phyloP scores from a whole-genome alignment of 2,888 invertebrate genomes.

The Achlya flavicornis region DNA sequence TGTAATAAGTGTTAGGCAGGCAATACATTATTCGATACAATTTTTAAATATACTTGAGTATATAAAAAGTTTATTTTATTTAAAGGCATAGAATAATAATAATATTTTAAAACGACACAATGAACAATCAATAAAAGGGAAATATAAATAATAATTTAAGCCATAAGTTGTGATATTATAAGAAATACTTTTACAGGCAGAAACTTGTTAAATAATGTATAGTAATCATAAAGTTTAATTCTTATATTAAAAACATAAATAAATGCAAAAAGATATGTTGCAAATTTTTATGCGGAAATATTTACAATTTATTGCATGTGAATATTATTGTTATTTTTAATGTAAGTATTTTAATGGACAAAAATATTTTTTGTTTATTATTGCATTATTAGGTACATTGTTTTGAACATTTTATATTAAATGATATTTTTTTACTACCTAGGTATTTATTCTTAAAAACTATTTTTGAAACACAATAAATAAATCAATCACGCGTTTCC shows the following conservation, averaged over 20 bases:
- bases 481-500: conserved; percentile 47
- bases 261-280: conserved; percentile 6
- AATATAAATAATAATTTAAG: too few species aligned
- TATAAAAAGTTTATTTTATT: neutral
- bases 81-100: neutral
- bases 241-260: neutral
- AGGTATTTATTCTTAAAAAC: conserved; percentile 21
- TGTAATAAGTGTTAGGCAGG: conserved; percentile 10
- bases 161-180: too few species aligned
- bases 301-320: conserved; percentile 13
- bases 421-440: conserved; percentile 28
- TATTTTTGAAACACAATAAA: conserved; percentile 19
- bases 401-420: conserved; percentile 32
- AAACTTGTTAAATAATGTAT: too few species aligned
- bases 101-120: neutral
- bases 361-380: conserved; percentile 18
- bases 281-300: conserved; percentile 7
- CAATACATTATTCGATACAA: neutral
- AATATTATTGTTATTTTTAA: neutral
- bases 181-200: too few species aligned
- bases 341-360: neutral
- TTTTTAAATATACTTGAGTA: neutral
- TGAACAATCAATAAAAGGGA: too few species aligned
- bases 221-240: too few species aligned
- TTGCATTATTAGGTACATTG: conserved; percentile 28